Conservation (phyloP, 2,113 vertebrate genomes). For the Benthochromis sp. region DNA sequence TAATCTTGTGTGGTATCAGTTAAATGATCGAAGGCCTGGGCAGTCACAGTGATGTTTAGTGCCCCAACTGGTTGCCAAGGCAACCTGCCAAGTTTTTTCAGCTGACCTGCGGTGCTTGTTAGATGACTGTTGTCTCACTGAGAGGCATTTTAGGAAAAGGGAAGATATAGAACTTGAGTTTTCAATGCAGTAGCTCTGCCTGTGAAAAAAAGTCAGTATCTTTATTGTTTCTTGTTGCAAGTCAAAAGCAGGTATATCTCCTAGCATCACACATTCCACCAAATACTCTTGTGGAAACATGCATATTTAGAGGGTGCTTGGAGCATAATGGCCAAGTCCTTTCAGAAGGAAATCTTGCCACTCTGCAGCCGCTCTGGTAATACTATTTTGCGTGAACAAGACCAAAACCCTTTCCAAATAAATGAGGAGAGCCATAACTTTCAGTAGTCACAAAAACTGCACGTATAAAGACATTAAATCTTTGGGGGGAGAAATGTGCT, state of each 20-base stretch:
- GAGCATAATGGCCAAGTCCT: not conserved
- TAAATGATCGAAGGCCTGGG: not conserved
- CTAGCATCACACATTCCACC: not conserved
- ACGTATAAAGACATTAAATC: not conserved
- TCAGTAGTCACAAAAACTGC: not conserved
- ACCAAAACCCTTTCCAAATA: not conserved
- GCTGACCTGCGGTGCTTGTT: conserved; percentile 26
- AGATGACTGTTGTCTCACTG: not conserved
- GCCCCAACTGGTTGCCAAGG: conserved; percentile 18
- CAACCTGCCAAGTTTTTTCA: conserved; percentile 29
- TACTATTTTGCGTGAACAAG: not conserved
- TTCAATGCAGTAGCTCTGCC: not conserved
- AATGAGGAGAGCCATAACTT: not conserved
- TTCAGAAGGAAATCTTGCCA: not conserved
- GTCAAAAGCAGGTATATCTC: not conserved
- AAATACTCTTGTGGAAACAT: not conserved
- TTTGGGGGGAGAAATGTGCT: not conserved
- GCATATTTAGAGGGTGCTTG: not conserved
- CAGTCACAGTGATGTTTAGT: not conserved
- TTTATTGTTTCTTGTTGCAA: not conserved
- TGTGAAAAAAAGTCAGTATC: not conserved
- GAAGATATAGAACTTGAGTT: not conserved
- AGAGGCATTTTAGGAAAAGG: not conserved
- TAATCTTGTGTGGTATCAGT: not conserved
- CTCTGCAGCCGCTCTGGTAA: not conserved